Evolutionary conservation across 2,113 vertebrate species (phyloP).

Genomic region (Pluvialis apricaria): DNA sequence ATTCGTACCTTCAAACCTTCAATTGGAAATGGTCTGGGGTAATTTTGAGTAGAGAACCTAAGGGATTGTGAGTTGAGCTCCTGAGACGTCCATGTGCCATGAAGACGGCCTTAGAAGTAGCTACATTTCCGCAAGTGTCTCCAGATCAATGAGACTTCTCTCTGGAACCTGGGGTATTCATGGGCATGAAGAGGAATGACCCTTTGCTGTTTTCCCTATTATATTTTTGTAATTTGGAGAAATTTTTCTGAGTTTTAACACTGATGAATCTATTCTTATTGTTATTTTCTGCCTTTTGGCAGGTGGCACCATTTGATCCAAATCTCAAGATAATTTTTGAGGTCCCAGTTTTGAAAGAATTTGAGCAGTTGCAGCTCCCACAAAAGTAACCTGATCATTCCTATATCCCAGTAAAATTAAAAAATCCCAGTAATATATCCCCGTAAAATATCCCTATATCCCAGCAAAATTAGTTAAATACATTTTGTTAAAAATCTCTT

Average conservation of each 20-base stretch:
- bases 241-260: not conserved
- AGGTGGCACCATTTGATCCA: not conserved
- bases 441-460: not conserved
- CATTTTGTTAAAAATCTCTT: not conserved
- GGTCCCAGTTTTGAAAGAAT: not conserved
- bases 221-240: not conserved
- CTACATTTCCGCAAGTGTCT: not conserved
- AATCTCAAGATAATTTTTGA: not conserved
- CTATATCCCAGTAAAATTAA: not conserved
- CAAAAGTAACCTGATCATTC: not conserved
- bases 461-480: not conserved
- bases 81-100: not conserved
- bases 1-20: not conserved
- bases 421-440: not conserved
- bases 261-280: not conserved
- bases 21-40: not conserved
- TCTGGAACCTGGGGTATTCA: not conserved
- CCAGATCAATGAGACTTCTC: not conserved
- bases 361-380: not conserved
- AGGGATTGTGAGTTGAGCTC: not conserved
- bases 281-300: not conserved
- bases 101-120: not conserved
- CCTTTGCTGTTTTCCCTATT: not conserved
- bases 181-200: not conserved
- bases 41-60: not conserved